A percentile compares a stretch with the other conserved stretches of the same genome.
These are phyloP conservation scores for Bambusicola thoracicus DNA, from an alignment of 2,113 vertebrate species.

Conservation along the genomic window DNA sequence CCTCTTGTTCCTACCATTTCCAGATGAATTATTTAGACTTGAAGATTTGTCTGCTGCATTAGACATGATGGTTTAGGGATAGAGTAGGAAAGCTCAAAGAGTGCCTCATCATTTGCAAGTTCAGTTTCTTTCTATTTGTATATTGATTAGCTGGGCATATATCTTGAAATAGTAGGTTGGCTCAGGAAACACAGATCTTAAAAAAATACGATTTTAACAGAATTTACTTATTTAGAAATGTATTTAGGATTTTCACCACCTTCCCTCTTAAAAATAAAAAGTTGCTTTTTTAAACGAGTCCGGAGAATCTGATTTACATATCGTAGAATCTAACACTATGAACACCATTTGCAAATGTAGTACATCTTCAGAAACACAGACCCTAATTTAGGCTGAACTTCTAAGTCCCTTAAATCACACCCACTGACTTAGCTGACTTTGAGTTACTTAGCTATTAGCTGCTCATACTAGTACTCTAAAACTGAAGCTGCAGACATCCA, in stretches of 20 bases:
- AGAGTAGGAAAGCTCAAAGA: constrained; percentile 30
- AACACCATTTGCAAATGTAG: neutral
- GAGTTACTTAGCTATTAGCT: neutral
- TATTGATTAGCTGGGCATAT: neutral
- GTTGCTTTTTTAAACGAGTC: neutral
- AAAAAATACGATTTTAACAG: neutral
- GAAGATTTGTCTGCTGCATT: constrained; percentile 48
- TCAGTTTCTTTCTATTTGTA: neutral
- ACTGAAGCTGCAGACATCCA: neutral
- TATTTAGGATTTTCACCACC: neutral
- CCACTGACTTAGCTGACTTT: neutral
- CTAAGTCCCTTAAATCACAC: neutral
- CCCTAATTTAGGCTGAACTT: neutral
- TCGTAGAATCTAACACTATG: neutral
- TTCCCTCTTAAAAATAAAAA: neutral
- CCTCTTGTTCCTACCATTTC: constrained; percentile 1
- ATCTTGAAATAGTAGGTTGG: neutral
- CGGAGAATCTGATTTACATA: neutral
- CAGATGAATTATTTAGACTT: constrained; percentile 62
- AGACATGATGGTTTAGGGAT: constrained; percentile 15
- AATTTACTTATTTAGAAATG: neutral
- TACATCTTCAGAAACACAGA: neutral
- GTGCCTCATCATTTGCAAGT: neutral
- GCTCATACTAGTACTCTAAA: neutral
- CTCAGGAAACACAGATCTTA: neutral